Base-by-base conservation (phyloP, 2,888 invertebrate species). In the Drosophila birchii region DNA sequence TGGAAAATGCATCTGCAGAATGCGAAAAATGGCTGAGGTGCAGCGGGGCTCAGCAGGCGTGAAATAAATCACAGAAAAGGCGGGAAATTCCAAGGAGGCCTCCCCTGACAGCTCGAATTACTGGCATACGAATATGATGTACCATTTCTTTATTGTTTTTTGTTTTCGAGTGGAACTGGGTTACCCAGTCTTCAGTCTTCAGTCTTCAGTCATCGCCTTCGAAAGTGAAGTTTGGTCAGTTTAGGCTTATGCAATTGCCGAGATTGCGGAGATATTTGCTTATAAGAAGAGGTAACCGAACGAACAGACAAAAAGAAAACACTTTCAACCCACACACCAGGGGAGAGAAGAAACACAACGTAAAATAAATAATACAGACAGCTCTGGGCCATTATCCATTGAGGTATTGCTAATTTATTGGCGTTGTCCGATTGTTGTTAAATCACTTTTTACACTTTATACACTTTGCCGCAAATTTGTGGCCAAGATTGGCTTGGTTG, bases 381-480 rank as follows among this genome's bases (percentile, higher is more conserved):
- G 71, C 75, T 53, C 44, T 53, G 49, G 51, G 74, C 76, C 64
- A 76, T 80, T 73, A 62, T 78, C 78, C 64, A 73, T 86, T 82
- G 85, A 87, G 85, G 81, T 85, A 89, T 87, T 71, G 89, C 88
- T 81, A 86, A 89, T 89, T 89, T 81, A 86, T 80, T 76, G 68
- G 68, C 66, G 71, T 64, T 68, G 67, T 68, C 72, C 72, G 68
- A 79, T 89, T 75, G 81, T 86, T 75, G 81, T 81, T 82, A 68
- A 84, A 77, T 87, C 75, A 85, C 76, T 87, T 86, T 77, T 84
- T 78, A 79, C 89, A 87, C 87, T 75, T 74, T 66, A 79, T 87
- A 86, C 87, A 72, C 51, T 53, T 75, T 67, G 67, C 67, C 69
- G 66, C 61, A 47, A 57, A 39, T 66, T 69, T 68, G 63, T 34